A percentile compares a stretch with the other conserved stretches of the same genome.
These are phyloP conservation scores for Simalia tracyae DNA, from an alignment of 2,797 vertebrate species.

Conservation along the genomic window DNA sequence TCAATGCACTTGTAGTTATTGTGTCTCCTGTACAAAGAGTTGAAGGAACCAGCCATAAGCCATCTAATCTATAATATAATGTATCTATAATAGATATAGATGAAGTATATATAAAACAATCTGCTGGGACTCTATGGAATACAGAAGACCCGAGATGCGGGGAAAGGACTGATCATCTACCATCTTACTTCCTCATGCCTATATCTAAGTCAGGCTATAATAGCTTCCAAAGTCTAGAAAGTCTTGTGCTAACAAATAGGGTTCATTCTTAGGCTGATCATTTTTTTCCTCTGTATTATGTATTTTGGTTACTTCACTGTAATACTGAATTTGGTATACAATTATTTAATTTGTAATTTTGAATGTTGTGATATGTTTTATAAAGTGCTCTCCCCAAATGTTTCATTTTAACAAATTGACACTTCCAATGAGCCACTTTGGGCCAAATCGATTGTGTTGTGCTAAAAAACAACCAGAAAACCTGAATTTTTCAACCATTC, in stretches of 20 bases:
- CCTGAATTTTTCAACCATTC: neutral
- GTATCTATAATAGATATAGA: neutral
- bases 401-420: neutral
- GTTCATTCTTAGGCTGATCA: neutral
- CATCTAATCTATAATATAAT: neutral
- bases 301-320: neutral
- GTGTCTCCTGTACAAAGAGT: neutral
- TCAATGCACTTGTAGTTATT: neutral
- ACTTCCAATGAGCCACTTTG: neutral
- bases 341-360: neutral
- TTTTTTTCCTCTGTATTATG: neutral
- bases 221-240: neutral
- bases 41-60: neutral
- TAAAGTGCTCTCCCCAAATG: neutral
- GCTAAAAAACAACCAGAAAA: neutral
- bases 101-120: neutral
- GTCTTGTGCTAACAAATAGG: neutral
- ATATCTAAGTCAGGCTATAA: neutral
- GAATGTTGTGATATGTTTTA: neutral
- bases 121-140: neutral
- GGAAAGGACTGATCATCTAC: neutral
- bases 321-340: neutral
- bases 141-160: neutral
- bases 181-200: neutral
- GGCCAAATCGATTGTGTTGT: neutral